phyloP scores from a whole-genome alignment of 2,113 vertebrate genomes.

The Anser brachyrhynchus region DNA sequence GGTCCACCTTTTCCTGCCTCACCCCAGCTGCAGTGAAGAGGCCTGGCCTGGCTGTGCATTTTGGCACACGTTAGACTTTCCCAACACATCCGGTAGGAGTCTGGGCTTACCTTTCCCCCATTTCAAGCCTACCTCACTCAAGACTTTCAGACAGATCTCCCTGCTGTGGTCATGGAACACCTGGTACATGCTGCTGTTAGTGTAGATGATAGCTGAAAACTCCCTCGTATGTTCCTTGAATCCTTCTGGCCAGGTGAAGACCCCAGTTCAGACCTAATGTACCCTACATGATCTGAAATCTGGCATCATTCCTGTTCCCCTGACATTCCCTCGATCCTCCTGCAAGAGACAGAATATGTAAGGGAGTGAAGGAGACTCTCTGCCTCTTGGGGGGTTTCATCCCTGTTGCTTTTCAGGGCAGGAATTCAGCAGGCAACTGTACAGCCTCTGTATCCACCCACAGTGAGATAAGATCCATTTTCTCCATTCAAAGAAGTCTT shows the following conservation, averaged over 20 bases:
- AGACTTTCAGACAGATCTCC: background rate
- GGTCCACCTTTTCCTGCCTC: background rate
- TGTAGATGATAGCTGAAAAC: background rate
- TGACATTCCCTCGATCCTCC: background rate
- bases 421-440: background rate
- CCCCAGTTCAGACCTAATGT: fast-evolving
- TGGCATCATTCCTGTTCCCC: background rate
- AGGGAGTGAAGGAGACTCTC: fast-evolving
- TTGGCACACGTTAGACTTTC: fast-evolving
- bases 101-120: background rate
- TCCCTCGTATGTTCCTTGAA: fast-evolving
- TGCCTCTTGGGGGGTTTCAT: background rate
- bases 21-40: background rate
- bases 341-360: background rate
- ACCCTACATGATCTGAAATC: fast-evolving
- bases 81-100: fast-evolving
- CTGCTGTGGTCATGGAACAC: background rate
- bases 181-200: background rate
- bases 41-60: background rate
- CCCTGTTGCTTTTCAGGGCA: background rate
- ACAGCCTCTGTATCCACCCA: background rate
- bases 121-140: background rate
- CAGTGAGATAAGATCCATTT: background rate
- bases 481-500: background rate
- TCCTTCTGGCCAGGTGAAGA: background rate